Conservation (phyloP, 2,797 vertebrate species). For the Gymnothorax reevesii region DNA sequence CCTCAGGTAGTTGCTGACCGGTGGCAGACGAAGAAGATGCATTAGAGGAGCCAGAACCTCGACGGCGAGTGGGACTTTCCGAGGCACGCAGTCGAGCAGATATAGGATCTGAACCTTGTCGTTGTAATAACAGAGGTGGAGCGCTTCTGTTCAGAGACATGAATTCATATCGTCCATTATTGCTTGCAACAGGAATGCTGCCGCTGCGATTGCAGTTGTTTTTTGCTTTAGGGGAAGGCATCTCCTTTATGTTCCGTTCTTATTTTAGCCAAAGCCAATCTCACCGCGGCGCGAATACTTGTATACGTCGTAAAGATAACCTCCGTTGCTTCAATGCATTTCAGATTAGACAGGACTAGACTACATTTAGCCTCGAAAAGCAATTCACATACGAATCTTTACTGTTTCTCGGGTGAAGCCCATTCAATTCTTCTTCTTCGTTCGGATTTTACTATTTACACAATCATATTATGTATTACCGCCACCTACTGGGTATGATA, state of each 20-base stretch:
- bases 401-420: slow-evolving; percentile 51
- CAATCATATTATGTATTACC: too few relatives aligned
- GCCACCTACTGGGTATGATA: too few relatives aligned
- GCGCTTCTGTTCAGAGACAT: slow-evolving; percentile 75
- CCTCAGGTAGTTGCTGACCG: slow-evolving; percentile 70
- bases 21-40: slow-evolving; percentile 55
- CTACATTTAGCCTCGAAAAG: slow-evolving; percentile 41
- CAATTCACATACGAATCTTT: slow-evolving; percentile 61
- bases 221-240: slow-evolving; percentile 77
- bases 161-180: slow-evolving; percentile 77
- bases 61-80: slow-evolving; percentile 81
- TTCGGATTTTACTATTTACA: too few relatives aligned
- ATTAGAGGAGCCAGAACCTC: slow-evolving; percentile 78
- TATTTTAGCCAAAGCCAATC: neutral
- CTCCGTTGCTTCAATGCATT: slow-evolving; percentile 44
- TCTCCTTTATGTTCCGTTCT: slow-evolving; percentile 28
- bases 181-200: slow-evolving; percentile 55
- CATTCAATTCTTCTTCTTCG: slow-evolving; percentile 23
- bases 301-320: slow-evolving; percentile 24
- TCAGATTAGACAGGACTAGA: slow-evolving; percentile 45
- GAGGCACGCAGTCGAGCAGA: slow-evolving; percentile 78
- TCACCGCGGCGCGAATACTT: slow-evolving; percentile 28
- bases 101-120: slow-evolving; percentile 73
- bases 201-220: slow-evolving; percentile 60
- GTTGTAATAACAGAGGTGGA: slow-evolving; percentile 64